Evolutionary conservation across 1,140 invertebrate genomes (phyloP).

Genomic region (Centruroides vittatus): DNA sequence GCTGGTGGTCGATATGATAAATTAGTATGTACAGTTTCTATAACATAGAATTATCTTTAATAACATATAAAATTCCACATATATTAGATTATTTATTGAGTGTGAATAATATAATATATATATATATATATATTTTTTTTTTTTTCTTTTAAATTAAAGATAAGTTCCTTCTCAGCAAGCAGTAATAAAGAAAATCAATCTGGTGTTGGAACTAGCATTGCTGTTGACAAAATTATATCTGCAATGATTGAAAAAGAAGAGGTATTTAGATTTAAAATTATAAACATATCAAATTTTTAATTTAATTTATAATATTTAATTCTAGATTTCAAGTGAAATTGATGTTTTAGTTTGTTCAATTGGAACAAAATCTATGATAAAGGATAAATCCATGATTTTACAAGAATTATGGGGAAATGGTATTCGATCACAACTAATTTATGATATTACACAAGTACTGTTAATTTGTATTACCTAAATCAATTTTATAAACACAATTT

Average conservation of each 20-base stretch:
- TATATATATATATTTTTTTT: no score
- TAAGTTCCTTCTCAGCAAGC: slow-evolving; percentile 1
- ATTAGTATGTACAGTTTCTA: slow-evolving; percentile 23
- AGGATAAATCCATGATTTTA: slow-evolving; percentile 45
- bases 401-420: slow-evolving; percentile 42
- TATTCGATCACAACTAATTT: slow-evolving; percentile 36
- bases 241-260: slow-evolving; percentile 30
- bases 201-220: slow-evolving; percentile 59
- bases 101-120: no score
- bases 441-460: slow-evolving; percentile 21
- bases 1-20: slow-evolving; percentile 45
- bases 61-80: no score
- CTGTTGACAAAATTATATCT: slow-evolving; percentile 47
- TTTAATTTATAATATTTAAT: no score
- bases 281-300: no score
- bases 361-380: slow-evolving; percentile 36
- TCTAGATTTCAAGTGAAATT: slow-evolving; percentile 15
- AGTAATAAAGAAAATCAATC: slow-evolving; percentile 35
- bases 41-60: slow-evolving; percentile 11
- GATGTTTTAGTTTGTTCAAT: slow-evolving; percentile 52
- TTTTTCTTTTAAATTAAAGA: slow-evolving; percentile 12
- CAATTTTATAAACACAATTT: no score
- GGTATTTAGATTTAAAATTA: no score
- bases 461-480: no score
- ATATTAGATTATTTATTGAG: no score